phyloP scores from a whole-genome alignment of 2,888 invertebrate genomes.

The Himalopsyche tibetana region DNA sequence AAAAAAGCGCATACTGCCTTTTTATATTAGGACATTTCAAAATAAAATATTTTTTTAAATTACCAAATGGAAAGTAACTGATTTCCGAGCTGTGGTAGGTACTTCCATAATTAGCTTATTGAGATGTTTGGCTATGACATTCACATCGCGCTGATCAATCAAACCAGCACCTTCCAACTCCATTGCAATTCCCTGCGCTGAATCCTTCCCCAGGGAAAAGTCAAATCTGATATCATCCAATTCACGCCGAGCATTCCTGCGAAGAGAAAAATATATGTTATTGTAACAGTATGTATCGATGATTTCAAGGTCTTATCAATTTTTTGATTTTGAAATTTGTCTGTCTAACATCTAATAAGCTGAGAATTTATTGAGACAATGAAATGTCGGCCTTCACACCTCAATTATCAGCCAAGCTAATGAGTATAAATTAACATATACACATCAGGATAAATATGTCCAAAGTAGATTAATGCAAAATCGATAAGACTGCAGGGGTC shows the following conservation, averaged over 20 bases:
- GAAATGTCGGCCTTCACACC: neutral
- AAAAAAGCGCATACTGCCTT: neutral
- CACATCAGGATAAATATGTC: no score
- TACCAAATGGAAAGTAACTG: constrained; percentile 86
- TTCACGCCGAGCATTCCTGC: constrained; percentile 90
- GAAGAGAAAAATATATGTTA: constrained; percentile 66
- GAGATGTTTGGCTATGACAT: constrained; percentile 87
- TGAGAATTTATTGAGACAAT: neutral
- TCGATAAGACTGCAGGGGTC: no score
- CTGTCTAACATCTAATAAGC: constrained; percentile 24
- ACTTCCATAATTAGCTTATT: constrained; percentile 81
- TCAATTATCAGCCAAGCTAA: neutral
- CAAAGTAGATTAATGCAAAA: no score
- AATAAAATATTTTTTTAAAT: constrained; percentile 67
- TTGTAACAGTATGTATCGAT: neutral
- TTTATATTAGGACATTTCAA: neutral
- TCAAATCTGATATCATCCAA: constrained; percentile 96
- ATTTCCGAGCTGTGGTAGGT: constrained; percentile 76
- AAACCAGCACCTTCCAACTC: constrained; percentile 78
- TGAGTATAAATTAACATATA: neutral
- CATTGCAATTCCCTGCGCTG: constrained; percentile 93
- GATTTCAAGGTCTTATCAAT: no score
- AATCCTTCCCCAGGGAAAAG: constrained; percentile 92
- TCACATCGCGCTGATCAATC: constrained; percentile 78
- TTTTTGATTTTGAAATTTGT: no score